Percentiles rank a stretch among this genome's conserved stretches.
Evolutionary conservation across 2,888 invertebrate genomes (phyloP).

Genomic region (Pomacea canaliculata): DNA sequence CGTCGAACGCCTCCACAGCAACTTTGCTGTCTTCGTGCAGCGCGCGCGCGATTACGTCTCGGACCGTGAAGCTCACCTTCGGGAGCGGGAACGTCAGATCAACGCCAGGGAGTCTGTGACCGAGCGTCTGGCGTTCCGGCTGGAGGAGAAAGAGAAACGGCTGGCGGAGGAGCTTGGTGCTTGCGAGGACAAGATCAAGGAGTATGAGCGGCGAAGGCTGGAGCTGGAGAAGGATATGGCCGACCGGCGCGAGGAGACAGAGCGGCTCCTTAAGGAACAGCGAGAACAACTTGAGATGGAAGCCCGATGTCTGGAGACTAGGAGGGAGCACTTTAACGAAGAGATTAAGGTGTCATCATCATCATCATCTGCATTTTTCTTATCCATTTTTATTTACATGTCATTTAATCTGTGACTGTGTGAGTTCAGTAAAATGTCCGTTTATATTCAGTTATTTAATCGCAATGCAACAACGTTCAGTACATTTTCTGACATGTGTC

Average conservation of each 20-base stretch:
- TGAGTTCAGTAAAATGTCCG: no score
- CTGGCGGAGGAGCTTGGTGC: constrained; percentile 48
- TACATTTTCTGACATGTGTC: no score
- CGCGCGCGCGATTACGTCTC: constrained; percentile 59
- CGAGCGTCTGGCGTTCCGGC: constrained; percentile 44
- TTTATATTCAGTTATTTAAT: no score
- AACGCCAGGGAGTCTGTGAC: constrained; percentile 45
- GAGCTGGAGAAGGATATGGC: constrained; percentile 48
- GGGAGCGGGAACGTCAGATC: constrained; percentile 55
- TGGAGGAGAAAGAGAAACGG: constrained; percentile 51
- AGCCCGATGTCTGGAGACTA: constrained; percentile 42
- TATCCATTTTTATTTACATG: no score
- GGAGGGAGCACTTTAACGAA: constrained; percentile 52
- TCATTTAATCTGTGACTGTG: no score
- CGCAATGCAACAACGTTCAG: no score
- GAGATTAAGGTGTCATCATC: constrained; percentile 52
- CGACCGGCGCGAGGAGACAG: constrained; percentile 42
- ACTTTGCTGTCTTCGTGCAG: constrained; percentile 56
- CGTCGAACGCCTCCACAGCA: constrained; percentile 57
- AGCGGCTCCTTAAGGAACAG: constrained; percentile 37
- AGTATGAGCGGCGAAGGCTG: constrained; percentile 52
- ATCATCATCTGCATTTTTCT: no score
- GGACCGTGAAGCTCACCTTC: constrained; percentile 53
- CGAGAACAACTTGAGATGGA: constrained; percentile 40
- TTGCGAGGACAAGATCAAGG: constrained; percentile 43